Conservation (phyloP, 2,797 vertebrate genomes). For the Acanthopagrus latus region DNA sequence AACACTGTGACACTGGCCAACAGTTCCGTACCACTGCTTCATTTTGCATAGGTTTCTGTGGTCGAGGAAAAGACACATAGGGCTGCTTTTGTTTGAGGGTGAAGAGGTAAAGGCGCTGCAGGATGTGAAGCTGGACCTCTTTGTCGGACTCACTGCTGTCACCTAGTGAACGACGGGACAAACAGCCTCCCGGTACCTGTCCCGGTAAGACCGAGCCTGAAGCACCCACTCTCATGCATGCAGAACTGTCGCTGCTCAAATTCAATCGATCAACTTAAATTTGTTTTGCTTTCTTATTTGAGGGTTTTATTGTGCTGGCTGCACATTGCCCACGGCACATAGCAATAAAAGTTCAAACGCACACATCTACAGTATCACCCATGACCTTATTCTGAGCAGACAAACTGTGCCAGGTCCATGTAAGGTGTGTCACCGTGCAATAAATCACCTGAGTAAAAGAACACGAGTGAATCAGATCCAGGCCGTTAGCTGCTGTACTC, state of each 20-base stretch:
- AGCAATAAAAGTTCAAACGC: constrained; percentile 21
- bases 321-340: neutral
- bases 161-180: constrained; percentile 66
- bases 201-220: constrained; percentile 3
- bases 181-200: constrained; percentile 30
- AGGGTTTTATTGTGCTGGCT: constrained; percentile 16
- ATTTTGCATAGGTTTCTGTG: constrained; percentile 60
- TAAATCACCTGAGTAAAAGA: constrained; percentile 68
- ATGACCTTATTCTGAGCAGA: constrained; percentile 68
- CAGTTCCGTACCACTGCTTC: constrained; percentile 48
- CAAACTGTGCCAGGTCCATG: constrained; percentile 64
- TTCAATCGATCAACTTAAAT: neutral
- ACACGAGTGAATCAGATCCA: constrained; percentile 61
- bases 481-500: constrained; percentile 55
- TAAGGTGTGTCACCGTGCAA: constrained; percentile 72
- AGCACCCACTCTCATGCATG: neutral
- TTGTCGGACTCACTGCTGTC: constrained; percentile 76
- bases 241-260: neutral
- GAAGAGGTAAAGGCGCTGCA: constrained; percentile 10
- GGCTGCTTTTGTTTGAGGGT: constrained; percentile 50
- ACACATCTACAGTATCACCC: constrained; percentile 36
- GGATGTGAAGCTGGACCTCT: constrained; percentile 24
- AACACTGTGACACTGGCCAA: constrained; percentile 16
- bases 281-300: neutral
- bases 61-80: constrained; percentile 32